Evolutionary conservation across 2,113 vertebrate genomes (phyloP), one percentile per base, ranked within the genome.

Genomic region (Saccopteryx leptura): DNA sequence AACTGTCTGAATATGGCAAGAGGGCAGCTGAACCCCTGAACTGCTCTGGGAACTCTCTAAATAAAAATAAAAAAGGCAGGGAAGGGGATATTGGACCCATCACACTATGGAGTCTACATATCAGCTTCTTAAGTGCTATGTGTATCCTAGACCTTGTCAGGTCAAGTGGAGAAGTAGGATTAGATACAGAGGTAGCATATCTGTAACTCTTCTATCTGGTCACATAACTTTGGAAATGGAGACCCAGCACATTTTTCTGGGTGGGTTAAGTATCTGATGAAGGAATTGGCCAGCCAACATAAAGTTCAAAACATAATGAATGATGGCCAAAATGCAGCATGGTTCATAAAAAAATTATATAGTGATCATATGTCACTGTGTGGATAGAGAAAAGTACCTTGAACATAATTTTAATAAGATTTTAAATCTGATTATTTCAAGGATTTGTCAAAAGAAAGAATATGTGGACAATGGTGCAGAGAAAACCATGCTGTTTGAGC

Each of bases 21-120:
- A 97, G 82, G 91, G 96, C 39, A 75, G 79, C 82, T 96, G 97
- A 95, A 98, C 97, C 98, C 98, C 94, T 98, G 95, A 97, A 93
- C 88, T 72, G 92, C 91, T 97, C 97, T 97, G 84, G 78, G 96
- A 97, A 96, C 74, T 98, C 97, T 97, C 79, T 88, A 39, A 93
- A 93, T 97, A 96, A 99, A 97, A 98, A 26, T 39, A 7, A 5
- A n/a, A 23, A 13, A 2, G 19, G 12, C 2, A 19, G 54, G 9
- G 7, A 23, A 46, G 96, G 92, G 75, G 91, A 76, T 68, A 66
- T 63, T 81, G 92, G 91, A 93, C 92, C 96, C 88, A 74, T 31
- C 8, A 24, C 96, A 88, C 90, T 81, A 46, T 52, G 48, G 26
- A 0, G 2, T 88, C 84, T 52, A 71, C 60, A 14, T 69, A 83